Percentiles rank a stretch among this genome's conserved stretches.
phyloP scores from a whole-genome alignment of 2,888 invertebrate species.

The Oxycera nigricornis region DNA sequence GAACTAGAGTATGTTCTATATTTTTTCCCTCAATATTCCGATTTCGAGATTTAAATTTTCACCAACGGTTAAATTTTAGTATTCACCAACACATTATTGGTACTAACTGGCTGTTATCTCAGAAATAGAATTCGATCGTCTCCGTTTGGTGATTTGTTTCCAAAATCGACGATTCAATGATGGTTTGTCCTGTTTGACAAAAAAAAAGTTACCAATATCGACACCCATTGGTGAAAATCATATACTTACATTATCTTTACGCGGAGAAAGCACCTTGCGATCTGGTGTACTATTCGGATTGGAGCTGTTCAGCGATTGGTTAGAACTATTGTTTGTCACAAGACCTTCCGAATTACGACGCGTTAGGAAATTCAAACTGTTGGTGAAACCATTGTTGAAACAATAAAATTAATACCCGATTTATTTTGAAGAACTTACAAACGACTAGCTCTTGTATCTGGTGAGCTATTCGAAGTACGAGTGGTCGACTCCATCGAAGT shows the following conservation, averaged over 20 bases:
- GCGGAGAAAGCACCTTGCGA: constrained; percentile 56
- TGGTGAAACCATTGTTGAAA: constrained; percentile 13
- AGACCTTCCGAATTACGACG: constrained; percentile 60
- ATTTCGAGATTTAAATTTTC: too few relatives aligned
- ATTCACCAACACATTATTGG: not conserved
- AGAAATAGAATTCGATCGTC: constrained; percentile 65
- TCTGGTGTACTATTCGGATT: constrained; percentile 55
- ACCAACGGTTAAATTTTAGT: too few relatives aligned
- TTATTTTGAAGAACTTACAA: constrained; percentile 60
- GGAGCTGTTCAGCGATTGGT: constrained; percentile 60
- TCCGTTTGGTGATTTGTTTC: constrained; percentile 79
- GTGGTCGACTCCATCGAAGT: constrained; percentile 56
- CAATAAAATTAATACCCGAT: not conserved
- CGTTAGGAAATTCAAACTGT: constrained; percentile 60
- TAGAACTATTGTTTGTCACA: constrained; percentile 56
- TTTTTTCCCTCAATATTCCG: too few relatives aligned
- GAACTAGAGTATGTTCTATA: too few relatives aligned
- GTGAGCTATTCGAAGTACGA: constrained; percentile 30
- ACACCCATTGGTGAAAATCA: not conserved
- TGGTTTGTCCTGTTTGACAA: constrained; percentile 78
- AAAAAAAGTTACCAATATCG: too few relatives aligned
- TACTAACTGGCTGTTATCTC: constrained; percentile 59
- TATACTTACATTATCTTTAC: constrained; percentile 60
- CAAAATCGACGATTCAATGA: constrained; percentile 79
- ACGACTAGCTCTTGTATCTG: constrained; percentile 53